Conservation (phyloP, 2,888 invertebrate genomes). For the Meteorus cinctellus region DNA sequence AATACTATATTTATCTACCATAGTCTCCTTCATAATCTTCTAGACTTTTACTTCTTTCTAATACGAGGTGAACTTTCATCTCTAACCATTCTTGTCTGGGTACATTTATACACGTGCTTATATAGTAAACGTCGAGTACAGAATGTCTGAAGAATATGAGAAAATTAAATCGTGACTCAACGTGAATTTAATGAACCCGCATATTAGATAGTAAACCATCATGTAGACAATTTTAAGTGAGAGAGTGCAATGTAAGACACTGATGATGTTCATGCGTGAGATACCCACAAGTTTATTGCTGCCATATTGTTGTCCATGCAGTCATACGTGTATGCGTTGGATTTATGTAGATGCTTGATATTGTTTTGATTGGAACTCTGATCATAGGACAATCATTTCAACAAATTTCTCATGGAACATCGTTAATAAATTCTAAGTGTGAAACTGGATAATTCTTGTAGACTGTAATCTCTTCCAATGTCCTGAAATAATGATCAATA, state of each 20-base stretch:
- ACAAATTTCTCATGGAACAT: too few relatives aligned
- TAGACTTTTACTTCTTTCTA: too few relatives aligned
- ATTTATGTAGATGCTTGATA: slow-evolving; percentile 47
- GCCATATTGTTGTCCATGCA: slow-evolving; percentile 60
- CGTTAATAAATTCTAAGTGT: neutral
- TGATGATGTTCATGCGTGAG: neutral
- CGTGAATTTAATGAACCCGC: slow-evolving; percentile 39
- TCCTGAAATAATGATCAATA: too few relatives aligned
- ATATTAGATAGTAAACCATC: slow-evolving; percentile 38
- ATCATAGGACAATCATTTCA: neutral
- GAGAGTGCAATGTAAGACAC: slow-evolving; percentile 15
- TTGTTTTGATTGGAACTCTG: slow-evolving; percentile 53
- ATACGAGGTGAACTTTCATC: too few relatives aligned
- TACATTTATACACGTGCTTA: neutral
- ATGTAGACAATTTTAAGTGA: slow-evolving; percentile 42
- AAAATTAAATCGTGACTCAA: slow-evolving; percentile 40
- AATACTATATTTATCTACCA: too few relatives aligned
- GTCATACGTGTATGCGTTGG: slow-evolving; percentile 18
- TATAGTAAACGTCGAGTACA: neutral
- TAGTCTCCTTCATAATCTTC: too few relatives aligned
- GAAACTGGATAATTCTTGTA: neutral
- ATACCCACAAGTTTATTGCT: slow-evolving; percentile 15
- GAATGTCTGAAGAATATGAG: slow-evolving; percentile 6
- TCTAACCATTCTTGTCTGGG: neutral
- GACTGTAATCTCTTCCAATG: too few relatives aligned